phyloP scores from a whole-genome alignment of 2,113 vertebrate genomes.

The Platysternon megacephalum region DNA sequence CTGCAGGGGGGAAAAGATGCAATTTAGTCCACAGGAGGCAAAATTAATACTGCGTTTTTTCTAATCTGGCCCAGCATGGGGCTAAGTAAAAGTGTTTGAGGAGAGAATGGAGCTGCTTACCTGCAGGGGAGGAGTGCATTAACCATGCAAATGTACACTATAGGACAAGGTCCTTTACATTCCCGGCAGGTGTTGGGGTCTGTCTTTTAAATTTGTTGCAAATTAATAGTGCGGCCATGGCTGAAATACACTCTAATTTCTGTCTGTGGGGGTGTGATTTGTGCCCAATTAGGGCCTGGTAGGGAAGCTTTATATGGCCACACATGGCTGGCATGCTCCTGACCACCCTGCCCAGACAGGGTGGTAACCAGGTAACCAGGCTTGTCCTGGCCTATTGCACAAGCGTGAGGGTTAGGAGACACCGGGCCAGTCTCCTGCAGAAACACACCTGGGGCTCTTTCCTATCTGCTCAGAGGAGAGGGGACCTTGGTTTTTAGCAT shows the following conservation, averaged over 20 bases:
- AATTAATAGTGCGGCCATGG: slow-evolving; percentile 61
- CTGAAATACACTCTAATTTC: not conserved
- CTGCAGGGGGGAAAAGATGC: slow-evolving; percentile 27
- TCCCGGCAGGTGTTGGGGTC: slow-evolving; percentile 56
- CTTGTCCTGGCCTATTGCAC: not conserved
- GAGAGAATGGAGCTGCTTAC: slow-evolving; percentile 36
- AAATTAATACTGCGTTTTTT: slow-evolving; percentile 70
- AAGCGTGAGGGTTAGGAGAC: not conserved
- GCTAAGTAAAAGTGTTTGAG: slow-evolving; percentile 69
- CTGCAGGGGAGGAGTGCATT: slow-evolving; percentile 42
- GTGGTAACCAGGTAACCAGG: not conserved
- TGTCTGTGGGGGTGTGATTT: not conserved
- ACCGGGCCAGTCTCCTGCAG: rapidly evolving
- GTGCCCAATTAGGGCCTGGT: not conserved
- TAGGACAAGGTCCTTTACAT: slow-evolving; percentile 57
- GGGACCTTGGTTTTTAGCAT: rapidly evolving
- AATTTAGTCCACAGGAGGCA: slow-evolving; percentile 55
- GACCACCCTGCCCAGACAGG: not conserved
- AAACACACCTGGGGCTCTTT: rapidly evolving
- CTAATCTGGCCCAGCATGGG: slow-evolving; percentile 71
- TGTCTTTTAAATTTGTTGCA: slow-evolving; percentile 67
- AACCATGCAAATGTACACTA: slow-evolving; percentile 56
- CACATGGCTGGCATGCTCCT: not conserved
- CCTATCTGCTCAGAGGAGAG: rapidly evolving
- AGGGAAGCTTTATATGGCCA: rapidly evolving